phyloP scores from a whole-genome alignment of 2,888 invertebrate genomes.

The Ichneumoninae sp. region DNA sequence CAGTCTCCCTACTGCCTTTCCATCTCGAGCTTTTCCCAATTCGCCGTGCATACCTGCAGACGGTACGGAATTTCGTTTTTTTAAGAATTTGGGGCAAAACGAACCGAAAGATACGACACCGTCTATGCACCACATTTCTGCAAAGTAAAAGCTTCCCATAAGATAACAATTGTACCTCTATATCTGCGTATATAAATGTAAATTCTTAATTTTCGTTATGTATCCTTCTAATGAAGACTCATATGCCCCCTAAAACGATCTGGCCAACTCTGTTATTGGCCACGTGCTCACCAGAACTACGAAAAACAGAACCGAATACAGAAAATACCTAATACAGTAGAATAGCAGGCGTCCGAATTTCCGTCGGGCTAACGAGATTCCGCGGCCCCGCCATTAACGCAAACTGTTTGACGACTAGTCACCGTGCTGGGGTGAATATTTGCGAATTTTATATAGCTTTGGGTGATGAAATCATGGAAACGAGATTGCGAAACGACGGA shows the following conservation, averaged over 20 bases:
- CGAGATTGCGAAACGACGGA: slow-evolving; percentile 20
- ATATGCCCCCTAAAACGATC: too few relatives aligned
- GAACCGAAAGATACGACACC: not conserved
- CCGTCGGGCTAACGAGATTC: not conserved
- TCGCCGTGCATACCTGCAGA: not conserved
- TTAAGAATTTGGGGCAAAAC: not conserved
- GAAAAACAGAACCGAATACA: not conserved
- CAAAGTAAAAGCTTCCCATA: not conserved
- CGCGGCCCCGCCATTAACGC: not conserved
- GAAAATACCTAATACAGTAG: not conserved
- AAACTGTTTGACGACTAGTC: not conserved
- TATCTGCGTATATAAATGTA: too few relatives aligned
- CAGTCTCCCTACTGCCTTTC: slow-evolving; percentile 32
- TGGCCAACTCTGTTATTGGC: too few relatives aligned
- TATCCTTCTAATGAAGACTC: too few relatives aligned
- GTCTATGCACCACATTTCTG: not conserved
- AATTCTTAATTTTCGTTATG: too few relatives aligned
- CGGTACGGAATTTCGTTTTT: slow-evolving; percentile 14
- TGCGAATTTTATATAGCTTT: slow-evolving; percentile 25
- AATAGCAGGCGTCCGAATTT: not conserved
- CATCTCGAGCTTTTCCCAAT: slow-evolving; percentile 21
- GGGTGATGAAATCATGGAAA: slow-evolving; percentile 50
- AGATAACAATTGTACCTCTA: not conserved
- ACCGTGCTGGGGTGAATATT: not conserved
- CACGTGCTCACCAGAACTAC: not conserved